phyloP scores from a whole-genome alignment of 2,113 vertebrate species.

The Phylloscopus trochilus region DNA sequence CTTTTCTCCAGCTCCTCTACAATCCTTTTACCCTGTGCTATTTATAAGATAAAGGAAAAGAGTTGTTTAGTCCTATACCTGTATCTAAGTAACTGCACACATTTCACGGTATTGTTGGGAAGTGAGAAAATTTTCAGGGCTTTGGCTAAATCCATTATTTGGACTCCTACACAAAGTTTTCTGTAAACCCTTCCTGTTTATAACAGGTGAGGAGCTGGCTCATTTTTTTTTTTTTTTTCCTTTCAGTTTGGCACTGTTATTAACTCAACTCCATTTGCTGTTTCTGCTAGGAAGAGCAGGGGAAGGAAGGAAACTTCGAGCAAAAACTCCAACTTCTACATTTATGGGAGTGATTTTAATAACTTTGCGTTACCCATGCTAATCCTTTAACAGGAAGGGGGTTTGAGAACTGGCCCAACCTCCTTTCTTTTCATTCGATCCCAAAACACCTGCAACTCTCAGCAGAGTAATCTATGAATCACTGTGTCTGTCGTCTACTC shows the following conservation, averaged over 20 bases:
- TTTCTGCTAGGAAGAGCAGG: neutral
- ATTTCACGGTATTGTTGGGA: neutral
- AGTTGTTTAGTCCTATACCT: neutral
- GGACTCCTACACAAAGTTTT: neutral
- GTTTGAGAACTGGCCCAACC: slow-evolving; percentile 55
- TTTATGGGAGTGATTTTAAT: slow-evolving; percentile 35
- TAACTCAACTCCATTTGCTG: neutral
- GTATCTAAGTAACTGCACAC: neutral
- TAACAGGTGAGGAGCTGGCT: neutral
- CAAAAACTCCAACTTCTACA: neutral
- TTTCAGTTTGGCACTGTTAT: neutral
- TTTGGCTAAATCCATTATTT: neutral
- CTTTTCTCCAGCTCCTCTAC: neutral
- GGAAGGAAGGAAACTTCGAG: neutral
- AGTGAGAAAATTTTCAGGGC: neutral
- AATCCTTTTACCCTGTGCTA: neutral
- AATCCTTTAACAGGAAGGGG: slow-evolving; percentile 59
- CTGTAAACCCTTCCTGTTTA: slow-evolving; percentile 31
- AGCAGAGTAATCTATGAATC: slow-evolving; percentile 82
- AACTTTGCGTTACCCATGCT: slow-evolving; percentile 3
- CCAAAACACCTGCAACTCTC: slow-evolving; percentile 83
- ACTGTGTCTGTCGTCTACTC: slow-evolving; percentile 76
- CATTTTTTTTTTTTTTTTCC: neutral
- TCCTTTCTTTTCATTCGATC: slow-evolving; percentile 62
- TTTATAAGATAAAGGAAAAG: neutral